Conservation (phyloP, 2,113 vertebrate genomes). For the Myocastor coypus region DNA sequence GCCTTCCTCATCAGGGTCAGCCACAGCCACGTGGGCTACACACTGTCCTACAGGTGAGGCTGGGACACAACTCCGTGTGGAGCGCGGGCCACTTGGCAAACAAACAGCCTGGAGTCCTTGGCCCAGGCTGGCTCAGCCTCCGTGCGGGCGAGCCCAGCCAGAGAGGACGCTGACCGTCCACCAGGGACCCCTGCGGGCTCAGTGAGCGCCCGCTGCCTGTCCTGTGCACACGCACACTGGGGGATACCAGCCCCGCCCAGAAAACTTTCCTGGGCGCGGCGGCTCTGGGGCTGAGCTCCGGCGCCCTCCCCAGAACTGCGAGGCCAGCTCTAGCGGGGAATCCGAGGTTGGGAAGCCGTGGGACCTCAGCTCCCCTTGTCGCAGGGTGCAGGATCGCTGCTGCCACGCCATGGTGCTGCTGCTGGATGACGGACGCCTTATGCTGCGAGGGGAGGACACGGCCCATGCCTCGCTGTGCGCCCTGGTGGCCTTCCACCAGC, state of each 20-base stretch:
- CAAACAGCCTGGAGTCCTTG: background rate
- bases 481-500: slow-evolving; percentile 87
- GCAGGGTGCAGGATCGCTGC: slow-evolving; percentile 84
- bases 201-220: background rate
- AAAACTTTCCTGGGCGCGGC: background rate
- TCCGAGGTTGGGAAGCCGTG: background rate
- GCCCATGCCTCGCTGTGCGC: slow-evolving; percentile 85
- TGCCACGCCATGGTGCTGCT: slow-evolving; percentile 91
- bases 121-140: background rate
- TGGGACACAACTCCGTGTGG: too few relatives aligned
- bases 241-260: background rate
- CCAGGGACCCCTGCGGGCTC: too few relatives aligned
- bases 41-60: slow-evolving; percentile 90
- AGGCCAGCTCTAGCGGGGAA: background rate
- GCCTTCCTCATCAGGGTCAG: slow-evolving; percentile 92
- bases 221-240: background rate
- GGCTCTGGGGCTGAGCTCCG: background rate
- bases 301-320: background rate
- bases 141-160: background rate
- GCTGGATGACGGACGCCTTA: slow-evolving; percentile 80
- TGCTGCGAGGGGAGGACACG: slow-evolving; percentile 85
- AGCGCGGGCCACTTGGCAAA: too few relatives aligned
- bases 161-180: too few relatives aligned
- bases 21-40: slow-evolving; percentile 91
- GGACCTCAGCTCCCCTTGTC: background rate